Base-by-base conservation (phyloP, 2,888 invertebrate species). In the Aelia acuminata region DNA sequence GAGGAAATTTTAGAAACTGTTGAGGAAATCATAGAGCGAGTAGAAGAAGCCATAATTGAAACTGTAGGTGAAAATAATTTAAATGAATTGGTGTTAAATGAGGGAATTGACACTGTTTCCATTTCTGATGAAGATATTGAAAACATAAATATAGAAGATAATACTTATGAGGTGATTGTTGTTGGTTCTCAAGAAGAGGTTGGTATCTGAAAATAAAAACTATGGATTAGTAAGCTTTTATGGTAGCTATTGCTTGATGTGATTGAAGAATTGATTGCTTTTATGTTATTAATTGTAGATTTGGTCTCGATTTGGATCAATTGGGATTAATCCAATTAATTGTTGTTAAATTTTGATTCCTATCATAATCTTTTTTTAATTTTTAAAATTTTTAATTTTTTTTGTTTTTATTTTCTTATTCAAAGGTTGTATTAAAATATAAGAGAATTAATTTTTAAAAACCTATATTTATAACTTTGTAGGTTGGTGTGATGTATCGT, bases 1-100 rank as follows among this genome's bases (percentile, higher is more conserved):
- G 89, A 91, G 89, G 90, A 89, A 18, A 90, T 90, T 39, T 88
- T 90, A 20, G 90, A 90, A 39, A 90, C 85, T 10, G 88, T 87
- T 75, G 91, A 90, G 39, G 89, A 90, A 88, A 89, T 89, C 43
- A 85, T 90, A 4, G 89, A 89, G 84, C 84, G 89, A 39, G 87
- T 90, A 18, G 86, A 89, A 50, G 84, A 87, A 70, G 86, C 90
- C 47, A 88, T 89, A 22, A 88, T 89, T 35, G 89, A 89, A 49
- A 89, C 89, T 35, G 90, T 87, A 2, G 89, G 88, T 18, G 85
- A 84, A 39, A 75, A 85, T 5, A 75, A 43, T 70, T 5, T 86
- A 15, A 49, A 31, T 22, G 88, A 84, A 43, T 11, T 86, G 18
- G 80, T 86, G 18, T 26, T 87, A 80, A 80, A 43, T 80, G 22